Evolutionary conservation across 2,888 invertebrate genomes (phyloP).

Genomic region (Tipula confusa): DNA sequence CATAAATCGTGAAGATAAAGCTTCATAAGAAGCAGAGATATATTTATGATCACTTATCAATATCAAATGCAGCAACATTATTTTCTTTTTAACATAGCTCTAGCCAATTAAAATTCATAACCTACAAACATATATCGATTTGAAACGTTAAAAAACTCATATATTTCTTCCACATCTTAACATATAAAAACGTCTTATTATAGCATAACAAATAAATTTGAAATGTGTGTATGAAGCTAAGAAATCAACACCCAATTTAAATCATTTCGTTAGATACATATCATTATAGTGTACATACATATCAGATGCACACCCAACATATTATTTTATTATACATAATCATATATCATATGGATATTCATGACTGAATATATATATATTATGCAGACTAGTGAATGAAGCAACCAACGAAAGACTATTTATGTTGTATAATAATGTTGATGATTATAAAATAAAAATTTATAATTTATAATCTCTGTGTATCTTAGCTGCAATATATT

Average conservation of each 20-base stretch:
- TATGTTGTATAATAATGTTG: background rate
- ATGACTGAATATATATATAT: too few relatives aligned
- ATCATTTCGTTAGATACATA: conserved; percentile 12
- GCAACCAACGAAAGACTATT: background rate
- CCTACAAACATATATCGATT: too few relatives aligned
- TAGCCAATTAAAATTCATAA: too few relatives aligned
- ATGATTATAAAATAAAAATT: conserved; percentile 3
- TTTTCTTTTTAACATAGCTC: too few relatives aligned
- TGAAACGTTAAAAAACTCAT: too few relatives aligned
- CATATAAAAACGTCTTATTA: too few relatives aligned
- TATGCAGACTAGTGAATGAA: background rate
- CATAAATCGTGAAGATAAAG: too few relatives aligned
- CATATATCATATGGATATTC: conserved; percentile 20
- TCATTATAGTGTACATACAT: background rate
- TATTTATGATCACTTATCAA: too few relatives aligned
- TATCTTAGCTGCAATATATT: too few relatives aligned
- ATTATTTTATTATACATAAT: background rate
- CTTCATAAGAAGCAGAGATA: too few relatives aligned
- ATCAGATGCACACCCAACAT: background rate
- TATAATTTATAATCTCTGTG: background rate
- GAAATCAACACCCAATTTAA: conserved; percentile 25
- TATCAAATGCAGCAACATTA: too few relatives aligned
- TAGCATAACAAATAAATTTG: background rate
- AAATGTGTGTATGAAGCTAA: background rate
- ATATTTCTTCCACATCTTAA: too few relatives aligned